phyloP scores from a whole-genome alignment of 2,797 vertebrate genomes.

The Sebastes paucispinis region DNA sequence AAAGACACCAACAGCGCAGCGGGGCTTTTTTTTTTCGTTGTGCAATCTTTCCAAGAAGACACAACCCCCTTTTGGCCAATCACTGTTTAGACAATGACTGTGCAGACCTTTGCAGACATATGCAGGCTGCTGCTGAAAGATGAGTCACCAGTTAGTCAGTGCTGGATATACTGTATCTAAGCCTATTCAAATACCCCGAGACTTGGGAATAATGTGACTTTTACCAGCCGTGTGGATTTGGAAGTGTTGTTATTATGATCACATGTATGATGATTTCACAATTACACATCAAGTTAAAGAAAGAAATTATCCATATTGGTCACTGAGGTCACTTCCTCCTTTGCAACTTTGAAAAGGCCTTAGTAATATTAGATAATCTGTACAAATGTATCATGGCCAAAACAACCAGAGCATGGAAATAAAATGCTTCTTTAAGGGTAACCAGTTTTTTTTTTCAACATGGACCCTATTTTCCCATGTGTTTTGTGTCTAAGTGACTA shows the following conservation, averaged over 20 bases:
- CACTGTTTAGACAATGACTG: slow-evolving; percentile 52
- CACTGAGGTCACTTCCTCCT: background rate
- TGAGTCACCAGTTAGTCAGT: slow-evolving; percentile 55
- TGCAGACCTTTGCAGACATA: slow-evolving; percentile 38
- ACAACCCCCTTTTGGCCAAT: slow-evolving; percentile 22
- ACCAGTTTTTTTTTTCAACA: too few relatives aligned
- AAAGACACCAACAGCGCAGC: background rate
- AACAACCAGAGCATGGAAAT: background rate
- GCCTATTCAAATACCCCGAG: background rate
- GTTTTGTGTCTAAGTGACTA: too few relatives aligned
- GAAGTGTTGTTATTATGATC: background rate
- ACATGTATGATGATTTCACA: background rate
- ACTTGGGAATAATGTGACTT: background rate
- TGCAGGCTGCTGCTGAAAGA: slow-evolving; percentile 32
- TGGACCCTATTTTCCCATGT: too few relatives aligned
- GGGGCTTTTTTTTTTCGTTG: slow-evolving; percentile 16
- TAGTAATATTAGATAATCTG: background rate
- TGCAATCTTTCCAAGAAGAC: slow-evolving; percentile 37
- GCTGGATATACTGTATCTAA: background rate
- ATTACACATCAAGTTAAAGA: background rate
- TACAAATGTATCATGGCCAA: background rate
- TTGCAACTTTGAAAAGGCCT: background rate
- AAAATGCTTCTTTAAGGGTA: background rate
- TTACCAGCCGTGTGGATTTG: background rate
- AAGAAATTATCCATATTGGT: background rate